Conservation (phyloP, 1,140 invertebrate genomes). For the Trichonephila clavipes region DNA sequence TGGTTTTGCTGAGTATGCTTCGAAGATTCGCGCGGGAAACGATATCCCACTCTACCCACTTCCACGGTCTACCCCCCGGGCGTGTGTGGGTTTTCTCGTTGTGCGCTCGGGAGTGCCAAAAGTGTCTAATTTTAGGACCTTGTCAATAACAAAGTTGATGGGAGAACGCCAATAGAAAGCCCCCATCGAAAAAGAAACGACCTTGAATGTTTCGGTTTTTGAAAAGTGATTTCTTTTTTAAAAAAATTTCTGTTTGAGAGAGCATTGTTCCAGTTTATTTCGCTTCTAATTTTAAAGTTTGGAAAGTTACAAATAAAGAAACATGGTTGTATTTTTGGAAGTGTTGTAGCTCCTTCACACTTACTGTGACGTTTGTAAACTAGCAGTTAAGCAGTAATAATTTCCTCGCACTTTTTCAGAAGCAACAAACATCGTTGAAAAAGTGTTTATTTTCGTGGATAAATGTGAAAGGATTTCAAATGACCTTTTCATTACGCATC, state of each 20-base stretch:
- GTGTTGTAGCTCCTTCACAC: neutral
- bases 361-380: neutral
- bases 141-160: conserved; percentile 29
- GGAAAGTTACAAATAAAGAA: neutral
- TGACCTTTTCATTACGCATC: too few relatives aligned
- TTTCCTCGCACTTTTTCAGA: too few relatives aligned
- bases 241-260: neutral
- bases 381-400: too few relatives aligned
- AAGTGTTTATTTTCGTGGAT: too few relatives aligned
- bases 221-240: neutral
- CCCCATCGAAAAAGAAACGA: neutral
- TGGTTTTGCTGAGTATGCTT: neutral
- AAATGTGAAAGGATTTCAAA: too few relatives aligned
- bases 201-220: conserved; percentile 14
- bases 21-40: neutral
- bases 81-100: neutral
- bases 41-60: neutral
- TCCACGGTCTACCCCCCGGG: neutral
- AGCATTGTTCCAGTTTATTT: conserved; percentile 12
- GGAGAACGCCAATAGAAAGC: neutral
- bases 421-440: too few relatives aligned
- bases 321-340: neutral
- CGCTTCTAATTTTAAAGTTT: neutral
- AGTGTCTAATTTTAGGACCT: neutral
- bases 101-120: neutral